A percentile compares a stretch with the other conserved stretches of the same genome.
Conservation (phyloP, 2,888 invertebrate genomes). For the Agelastica alni region DNA sequence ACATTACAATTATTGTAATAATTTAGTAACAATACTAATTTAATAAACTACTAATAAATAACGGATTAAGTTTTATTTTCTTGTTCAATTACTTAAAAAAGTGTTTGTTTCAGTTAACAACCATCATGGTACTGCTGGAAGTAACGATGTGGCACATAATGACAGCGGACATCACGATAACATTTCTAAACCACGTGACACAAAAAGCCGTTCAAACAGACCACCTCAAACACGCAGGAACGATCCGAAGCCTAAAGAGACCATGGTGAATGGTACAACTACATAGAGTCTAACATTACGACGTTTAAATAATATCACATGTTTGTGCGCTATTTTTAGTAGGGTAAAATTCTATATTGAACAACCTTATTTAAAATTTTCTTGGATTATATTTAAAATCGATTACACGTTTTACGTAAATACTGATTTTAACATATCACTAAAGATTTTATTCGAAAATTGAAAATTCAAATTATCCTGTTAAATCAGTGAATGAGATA, state of each 20-base stretch:
- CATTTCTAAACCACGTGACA: conserved; percentile 47
- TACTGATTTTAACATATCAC: no score
- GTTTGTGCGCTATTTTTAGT: conserved; percentile 17
- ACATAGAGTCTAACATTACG: conserved; percentile 50
- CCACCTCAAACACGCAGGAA: conserved; percentile 52
- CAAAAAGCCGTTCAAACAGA: conserved; percentile 47
- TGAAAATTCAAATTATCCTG: no score
- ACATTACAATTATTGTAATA: no score
- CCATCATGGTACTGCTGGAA: conserved; percentile 24
- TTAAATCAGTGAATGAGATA: no score
- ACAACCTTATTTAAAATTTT: neutral
- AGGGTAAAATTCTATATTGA: neutral
- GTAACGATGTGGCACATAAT: conserved; percentile 20
- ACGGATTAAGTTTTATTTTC: no score
- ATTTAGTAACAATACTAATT: no score
- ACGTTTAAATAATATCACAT: conserved; percentile 6
- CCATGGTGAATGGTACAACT: conserved; percentile 69
- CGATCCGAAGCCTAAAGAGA: conserved; percentile 63
- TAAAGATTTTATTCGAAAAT: no score
- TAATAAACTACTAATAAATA: no score
- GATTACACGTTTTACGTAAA: no score
- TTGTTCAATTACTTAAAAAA: conserved; percentile 10
- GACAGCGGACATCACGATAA: conserved; percentile 28
- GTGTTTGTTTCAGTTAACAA: conserved; percentile 41
- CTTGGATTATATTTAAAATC: neutral